These are phyloP conservation scores for Vidua macroura DNA, from an alignment of 2,113 vertebrate species.

Conservation along the genomic window DNA sequence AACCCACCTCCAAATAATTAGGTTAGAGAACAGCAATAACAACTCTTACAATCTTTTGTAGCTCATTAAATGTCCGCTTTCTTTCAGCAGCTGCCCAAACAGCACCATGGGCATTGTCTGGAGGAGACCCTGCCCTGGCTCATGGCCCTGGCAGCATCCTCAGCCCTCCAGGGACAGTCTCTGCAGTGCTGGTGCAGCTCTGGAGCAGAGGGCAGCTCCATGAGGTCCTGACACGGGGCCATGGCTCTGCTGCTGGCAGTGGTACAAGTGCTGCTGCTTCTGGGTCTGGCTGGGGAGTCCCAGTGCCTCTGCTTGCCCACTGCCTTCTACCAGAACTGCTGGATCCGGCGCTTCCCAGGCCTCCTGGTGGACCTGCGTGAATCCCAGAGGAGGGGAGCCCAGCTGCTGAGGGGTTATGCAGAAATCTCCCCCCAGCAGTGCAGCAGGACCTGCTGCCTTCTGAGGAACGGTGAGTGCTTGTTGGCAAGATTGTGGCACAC, in stretches of 20 bases:
- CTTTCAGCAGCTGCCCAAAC: background rate
- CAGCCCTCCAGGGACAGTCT: background rate
- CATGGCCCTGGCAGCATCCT: background rate
- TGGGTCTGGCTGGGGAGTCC: conserved; percentile 55
- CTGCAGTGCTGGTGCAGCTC: background rate
- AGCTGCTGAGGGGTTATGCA: conserved; percentile 76
- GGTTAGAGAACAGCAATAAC: background rate
- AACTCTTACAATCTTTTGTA: background rate
- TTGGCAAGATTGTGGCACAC: background rate
- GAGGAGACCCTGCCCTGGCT: background rate
- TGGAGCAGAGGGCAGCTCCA: background rate
- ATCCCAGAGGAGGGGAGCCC: conserved; percentile 85
- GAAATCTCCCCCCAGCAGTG: conserved; percentile 83
- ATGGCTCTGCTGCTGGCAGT: conserved; percentile 74
- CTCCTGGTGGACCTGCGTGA: conserved; percentile 81
- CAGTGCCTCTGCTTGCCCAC: conserved; percentile 82
- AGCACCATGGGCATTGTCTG: background rate
- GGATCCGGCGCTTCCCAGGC: conserved; percentile 90
- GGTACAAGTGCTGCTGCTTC: conserved; percentile 60
- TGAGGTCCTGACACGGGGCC: background rate
- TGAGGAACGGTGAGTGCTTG: conserved; percentile 68
- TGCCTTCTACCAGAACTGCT: conserved; percentile 87
- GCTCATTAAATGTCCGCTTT: background rate
- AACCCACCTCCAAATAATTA: background rate
- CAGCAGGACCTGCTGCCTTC: conserved; percentile 86